Percentiles rank a stretch among this genome's conserved stretches.
phyloP scores from a whole-genome alignment of 1,140 invertebrate species.

The Caenorhabditis briggsae region DNA sequence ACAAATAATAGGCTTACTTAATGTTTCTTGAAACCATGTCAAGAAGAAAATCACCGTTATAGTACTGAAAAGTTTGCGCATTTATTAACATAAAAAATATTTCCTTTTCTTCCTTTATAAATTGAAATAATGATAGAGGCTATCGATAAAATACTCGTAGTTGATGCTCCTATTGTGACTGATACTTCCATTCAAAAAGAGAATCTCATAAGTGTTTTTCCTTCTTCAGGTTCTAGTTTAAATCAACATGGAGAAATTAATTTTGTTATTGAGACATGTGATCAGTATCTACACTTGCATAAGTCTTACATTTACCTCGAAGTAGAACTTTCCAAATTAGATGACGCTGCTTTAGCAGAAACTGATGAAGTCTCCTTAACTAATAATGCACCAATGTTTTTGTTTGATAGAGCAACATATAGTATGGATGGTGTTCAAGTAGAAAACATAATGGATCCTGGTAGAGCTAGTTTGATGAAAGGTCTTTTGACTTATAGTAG shows the following conservation, averaged over 20 bases:
- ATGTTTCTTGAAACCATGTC: constrained; percentile 51
- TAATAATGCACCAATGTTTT: constrained; percentile 67
- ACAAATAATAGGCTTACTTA: constrained; percentile 61
- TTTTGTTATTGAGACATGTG: constrained; percentile 66
- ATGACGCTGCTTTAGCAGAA: constrained; percentile 60
- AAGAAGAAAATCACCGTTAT: constrained; percentile 27
- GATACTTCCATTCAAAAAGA: constrained; percentile 65
- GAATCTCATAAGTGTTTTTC: constrained; percentile 62
- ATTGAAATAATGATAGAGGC: constrained; percentile 29
- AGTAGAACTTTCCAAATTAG: constrained; percentile 60
- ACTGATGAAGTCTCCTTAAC: constrained; percentile 64
- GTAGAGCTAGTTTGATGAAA: constrained; percentile 66
- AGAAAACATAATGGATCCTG: constrained; percentile 64
- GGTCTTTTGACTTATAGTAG: constrained; percentile 64
- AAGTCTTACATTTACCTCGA: constrained; percentile 68
- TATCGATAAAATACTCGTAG: constrained; percentile 58
- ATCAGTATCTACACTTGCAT: constrained; percentile 65
- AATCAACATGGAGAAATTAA: constrained; percentile 69
- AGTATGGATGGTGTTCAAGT: constrained; percentile 67
- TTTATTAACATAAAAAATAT: constrained; percentile 48
- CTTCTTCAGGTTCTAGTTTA: constrained; percentile 64
- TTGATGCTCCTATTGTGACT: constrained; percentile 55
- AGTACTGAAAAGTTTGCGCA: constrained; percentile 45
- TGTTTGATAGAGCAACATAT: constrained; percentile 67
- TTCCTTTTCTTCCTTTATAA: not conserved